Conservation (phyloP, 2,113 vertebrate species). For the Psettodes erumei region DNA sequence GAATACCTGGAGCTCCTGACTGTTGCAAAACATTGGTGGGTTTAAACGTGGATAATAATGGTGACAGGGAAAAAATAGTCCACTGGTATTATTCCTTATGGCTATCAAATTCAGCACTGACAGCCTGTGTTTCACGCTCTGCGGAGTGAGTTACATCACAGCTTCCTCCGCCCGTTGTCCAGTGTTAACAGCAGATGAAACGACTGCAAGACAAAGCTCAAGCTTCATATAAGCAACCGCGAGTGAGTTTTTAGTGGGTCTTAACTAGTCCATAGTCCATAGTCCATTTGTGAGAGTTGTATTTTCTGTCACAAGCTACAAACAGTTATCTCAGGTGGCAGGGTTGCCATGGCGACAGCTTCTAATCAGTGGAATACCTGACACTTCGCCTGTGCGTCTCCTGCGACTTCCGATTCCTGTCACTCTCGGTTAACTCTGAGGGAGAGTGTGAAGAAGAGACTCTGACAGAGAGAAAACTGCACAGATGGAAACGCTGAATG, state of each 20-base stretch:
- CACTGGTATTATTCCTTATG: neutral
- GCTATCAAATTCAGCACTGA: neutral
- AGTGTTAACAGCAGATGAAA: neutral
- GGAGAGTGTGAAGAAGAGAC: constrained; percentile 6
- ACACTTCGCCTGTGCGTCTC: constrained; percentile 39
- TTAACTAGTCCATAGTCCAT: neutral
- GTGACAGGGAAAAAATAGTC: neutral
- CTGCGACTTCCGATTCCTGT: constrained; percentile 34
- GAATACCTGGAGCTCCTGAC: neutral
- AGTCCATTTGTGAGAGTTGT: constrained; percentile 7
- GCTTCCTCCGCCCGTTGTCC: neutral
- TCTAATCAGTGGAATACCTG: constrained; percentile 70
- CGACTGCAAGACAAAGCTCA: neutral
- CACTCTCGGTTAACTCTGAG: constrained; percentile 50
- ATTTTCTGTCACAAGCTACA: constrained; percentile 34
- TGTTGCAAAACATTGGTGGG: neutral
- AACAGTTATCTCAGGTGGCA: constrained; percentile 30
- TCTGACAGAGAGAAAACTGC: neutral
- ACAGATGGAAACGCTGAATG: neutral
- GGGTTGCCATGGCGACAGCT: constrained; percentile 70
- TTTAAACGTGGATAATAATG: neutral
- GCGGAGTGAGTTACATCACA: constrained; percentile 5
- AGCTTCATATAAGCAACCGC: neutral
- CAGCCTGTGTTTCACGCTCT: neutral
- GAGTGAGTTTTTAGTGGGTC: neutral